A percentile compares a stretch with the other conserved stretches of the same genome.
Evolutionary conservation across 2,888 invertebrate species (phyloP).

Genomic region (Troides helena): DNA sequence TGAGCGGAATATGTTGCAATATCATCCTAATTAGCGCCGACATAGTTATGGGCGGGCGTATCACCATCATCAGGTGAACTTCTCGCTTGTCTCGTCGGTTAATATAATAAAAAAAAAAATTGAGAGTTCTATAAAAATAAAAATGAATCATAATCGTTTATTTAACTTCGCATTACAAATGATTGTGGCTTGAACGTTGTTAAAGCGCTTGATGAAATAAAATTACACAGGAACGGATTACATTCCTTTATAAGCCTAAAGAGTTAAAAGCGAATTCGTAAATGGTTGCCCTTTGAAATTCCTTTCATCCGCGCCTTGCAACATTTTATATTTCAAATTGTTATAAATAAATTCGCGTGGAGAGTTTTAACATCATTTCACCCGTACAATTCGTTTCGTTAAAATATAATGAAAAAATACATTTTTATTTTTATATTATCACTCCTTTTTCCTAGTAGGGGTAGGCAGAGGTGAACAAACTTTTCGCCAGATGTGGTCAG

Average conservation of each 20-base stretch:
- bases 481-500: no score
- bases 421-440: not conserved
- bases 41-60: no score
- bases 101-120: no score
- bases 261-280: conserved; percentile 22
- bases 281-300: conserved; percentile 15
- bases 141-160: not conserved
- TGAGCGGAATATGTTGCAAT: no score
- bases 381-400: not conserved
- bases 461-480: no score
- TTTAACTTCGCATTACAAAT: conserved; percentile 2
- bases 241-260: conserved; percentile 20
- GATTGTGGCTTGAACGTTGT: conserved; percentile 17
- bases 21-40: no score
- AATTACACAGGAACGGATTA: conserved; percentile 18
- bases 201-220: conserved; percentile 8
- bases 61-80: no score
- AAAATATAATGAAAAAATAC: not conserved
- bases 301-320: conserved; percentile 12
- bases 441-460: no score
- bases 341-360: not conserved
- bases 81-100: no score
- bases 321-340: conserved; percentile 14
- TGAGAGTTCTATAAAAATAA: not conserved
- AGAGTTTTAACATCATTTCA: not conserved